Percentiles rank a stretch among this genome's conserved stretches.
Evolutionary conservation across 2,888 invertebrate species (phyloP).

Genomic region (Dryadula phaetusa): DNA sequence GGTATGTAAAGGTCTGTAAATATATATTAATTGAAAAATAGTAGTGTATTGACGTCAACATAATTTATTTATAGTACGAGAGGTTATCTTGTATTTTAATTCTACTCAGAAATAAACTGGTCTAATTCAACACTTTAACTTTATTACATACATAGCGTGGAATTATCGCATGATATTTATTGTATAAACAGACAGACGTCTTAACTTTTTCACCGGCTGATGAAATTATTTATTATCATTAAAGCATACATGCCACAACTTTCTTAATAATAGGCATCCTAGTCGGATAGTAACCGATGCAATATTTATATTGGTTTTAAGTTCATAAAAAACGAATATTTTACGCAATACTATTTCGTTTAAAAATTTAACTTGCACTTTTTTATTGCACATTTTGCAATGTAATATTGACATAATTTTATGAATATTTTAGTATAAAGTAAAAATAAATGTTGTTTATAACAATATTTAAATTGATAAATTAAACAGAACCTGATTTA

Average conservation of each 20-base stretch:
- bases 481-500: no score
- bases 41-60: slow-evolving; percentile 52
- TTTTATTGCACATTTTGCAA: no score
- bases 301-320: no score
- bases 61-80: slow-evolving; percentile 40
- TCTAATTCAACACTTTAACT: slow-evolving; percentile 62
- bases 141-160: slow-evolving; percentile 52
- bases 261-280: not conserved
- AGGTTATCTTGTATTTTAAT: slow-evolving; percentile 61
- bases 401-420: no score
- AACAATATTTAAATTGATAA: no score
- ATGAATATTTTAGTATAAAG: no score
- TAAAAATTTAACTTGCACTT: no score
- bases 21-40: slow-evolving; percentile 15
- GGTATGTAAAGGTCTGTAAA: slow-evolving; percentile 6
- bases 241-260: not conserved
- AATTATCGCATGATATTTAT: slow-evolving; percentile 50
- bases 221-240: slow-evolving; percentile 44
- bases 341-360: no score
- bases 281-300: not conserved
- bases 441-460: no score
- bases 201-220: slow-evolving; percentile 40
- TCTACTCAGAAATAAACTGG: slow-evolving; percentile 53
- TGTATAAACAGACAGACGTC: slow-evolving; percentile 37
- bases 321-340: no score